Evolutionary conservation across 2,888 invertebrate species (phyloP).

Genomic region (Nomada hirtipes): DNA sequence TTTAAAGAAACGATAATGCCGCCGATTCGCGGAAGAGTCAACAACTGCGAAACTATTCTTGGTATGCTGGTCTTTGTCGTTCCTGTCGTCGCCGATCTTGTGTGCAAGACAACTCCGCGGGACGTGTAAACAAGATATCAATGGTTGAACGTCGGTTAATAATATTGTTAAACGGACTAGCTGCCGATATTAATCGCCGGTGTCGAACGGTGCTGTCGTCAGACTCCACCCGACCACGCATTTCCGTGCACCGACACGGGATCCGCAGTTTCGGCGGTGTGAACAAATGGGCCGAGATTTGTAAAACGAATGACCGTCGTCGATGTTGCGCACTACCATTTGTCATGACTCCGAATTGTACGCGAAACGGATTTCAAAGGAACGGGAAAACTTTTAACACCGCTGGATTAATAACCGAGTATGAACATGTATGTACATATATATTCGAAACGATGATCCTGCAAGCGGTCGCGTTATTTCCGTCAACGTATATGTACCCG

Average conservation of each 20-base stretch:
- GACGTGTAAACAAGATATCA: slow-evolving; percentile 72
- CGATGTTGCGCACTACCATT: slow-evolving; percentile 23
- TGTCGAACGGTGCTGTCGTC: slow-evolving; percentile 22
- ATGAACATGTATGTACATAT: background rate
- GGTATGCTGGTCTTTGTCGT: slow-evolving; percentile 72
- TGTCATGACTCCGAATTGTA: slow-evolving; percentile 26
- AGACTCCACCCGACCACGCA: slow-evolving; percentile 10
- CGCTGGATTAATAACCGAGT: background rate
- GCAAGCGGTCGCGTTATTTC: no score
- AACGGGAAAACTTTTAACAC: background rate
- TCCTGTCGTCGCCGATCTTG: slow-evolving; percentile 19
- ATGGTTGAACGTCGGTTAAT: slow-evolving; percentile 46
- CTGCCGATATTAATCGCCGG: slow-evolving; percentile 54
- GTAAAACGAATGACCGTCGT: slow-evolving; percentile 44
- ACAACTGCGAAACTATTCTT: slow-evolving; percentile 62
- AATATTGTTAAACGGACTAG: slow-evolving; percentile 57
- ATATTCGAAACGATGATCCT: no score
- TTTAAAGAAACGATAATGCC: slow-evolving; percentile 67
- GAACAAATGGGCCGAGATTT: slow-evolving; percentile 43
- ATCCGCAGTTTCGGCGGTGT: slow-evolving; percentile 8
- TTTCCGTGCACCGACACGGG: slow-evolving; percentile 13
- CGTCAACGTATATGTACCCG: no score
- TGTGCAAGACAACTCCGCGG: slow-evolving; percentile 21
- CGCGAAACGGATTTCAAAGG: background rate
- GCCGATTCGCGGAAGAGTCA: slow-evolving; percentile 70